Conservation (phyloP, 2,113 vertebrate species). For the Odobenus rosmarus region DNA sequence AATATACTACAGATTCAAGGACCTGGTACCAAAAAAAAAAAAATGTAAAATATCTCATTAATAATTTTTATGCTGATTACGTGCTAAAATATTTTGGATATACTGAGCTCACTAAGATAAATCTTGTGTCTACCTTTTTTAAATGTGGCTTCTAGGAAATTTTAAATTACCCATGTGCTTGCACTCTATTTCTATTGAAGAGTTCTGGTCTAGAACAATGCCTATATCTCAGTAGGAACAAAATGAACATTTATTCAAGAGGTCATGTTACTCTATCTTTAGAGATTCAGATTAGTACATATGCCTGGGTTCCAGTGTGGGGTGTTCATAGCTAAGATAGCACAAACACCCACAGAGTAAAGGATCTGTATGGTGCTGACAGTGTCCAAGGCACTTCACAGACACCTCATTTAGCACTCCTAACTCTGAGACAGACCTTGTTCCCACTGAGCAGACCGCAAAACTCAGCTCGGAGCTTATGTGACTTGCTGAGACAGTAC, state of each 20-base stretch:
- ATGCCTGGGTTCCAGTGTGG: not conserved
- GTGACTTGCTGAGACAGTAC: not conserved
- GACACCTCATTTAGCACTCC: not conserved
- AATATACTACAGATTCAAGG: not conserved
- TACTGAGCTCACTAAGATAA: not conserved
- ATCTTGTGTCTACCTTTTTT: not conserved
- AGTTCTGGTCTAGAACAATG: not conserved
- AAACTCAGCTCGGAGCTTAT: not conserved
- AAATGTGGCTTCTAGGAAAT: not conserved
- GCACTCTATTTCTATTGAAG: not conserved
- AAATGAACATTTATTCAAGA: not conserved
- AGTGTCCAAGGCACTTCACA: not conserved
- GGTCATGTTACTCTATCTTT: not conserved
- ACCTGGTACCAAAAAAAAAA: not conserved
- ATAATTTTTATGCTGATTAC: not conserved
- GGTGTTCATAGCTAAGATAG: not conserved
- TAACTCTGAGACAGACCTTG: not conserved
- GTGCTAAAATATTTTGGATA: not conserved
- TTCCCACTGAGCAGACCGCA: not conserved
- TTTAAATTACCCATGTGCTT: not conserved
- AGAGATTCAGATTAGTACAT: not conserved
- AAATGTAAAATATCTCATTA: not conserved
- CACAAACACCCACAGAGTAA: not conserved
- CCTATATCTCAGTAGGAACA: not conserved
- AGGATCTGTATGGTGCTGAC: fast-evolving